Evolutionary conservation across 2,113 vertebrate species (phyloP), one percentile per base, ranked within the genome.

Genomic region (Tragelaphus imberbis): DNA sequence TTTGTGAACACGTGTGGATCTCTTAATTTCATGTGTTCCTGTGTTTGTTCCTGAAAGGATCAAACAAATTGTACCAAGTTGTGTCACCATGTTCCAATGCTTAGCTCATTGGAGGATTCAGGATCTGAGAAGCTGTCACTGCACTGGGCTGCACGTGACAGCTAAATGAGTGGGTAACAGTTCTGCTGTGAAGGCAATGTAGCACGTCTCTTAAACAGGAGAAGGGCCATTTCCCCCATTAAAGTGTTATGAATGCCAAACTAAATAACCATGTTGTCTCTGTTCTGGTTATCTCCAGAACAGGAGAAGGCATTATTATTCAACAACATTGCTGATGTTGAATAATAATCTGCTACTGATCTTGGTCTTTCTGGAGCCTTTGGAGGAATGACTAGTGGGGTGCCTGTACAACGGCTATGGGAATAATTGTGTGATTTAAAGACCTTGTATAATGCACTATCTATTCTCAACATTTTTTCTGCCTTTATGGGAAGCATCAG

Each of bases 381-480:
- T 47, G 15, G 6, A 33, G n/a, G 15, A 96, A 77, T 71, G 40
- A 27, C 28, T 16, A 47, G 23, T 36, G 44, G 59, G 36, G n/a
- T 23, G 49, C 25, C 61, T 28, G 6, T 15, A 88, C 6, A 75
- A 51, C 9, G n/a, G 23, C 7, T 71, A 16, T 58, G n/a, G 59
- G 77, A 23, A 44, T 27, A 15, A 63, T 2, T 10, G n/a, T 75
- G 19, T n/a, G 63, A 89, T 63, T 86, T 49, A 59, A 36, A 88
- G 75, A 16, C 59, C 9, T 63, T 71, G 65, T 13, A 47, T 68
- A 91, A 82, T 47, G 47, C 9, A 71, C 1, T 77, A 28, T 17
- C 5, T 28, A 55, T 84, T 96, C 89, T 97, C 5, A 65, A 56
- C 25, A 55, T 51, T 44, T 58, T 79, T 51, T 13, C 55, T 94